These are phyloP conservation scores for Chauna torquata DNA, from an alignment of 2,113 vertebrate genomes.

Conservation along the genomic window DNA sequence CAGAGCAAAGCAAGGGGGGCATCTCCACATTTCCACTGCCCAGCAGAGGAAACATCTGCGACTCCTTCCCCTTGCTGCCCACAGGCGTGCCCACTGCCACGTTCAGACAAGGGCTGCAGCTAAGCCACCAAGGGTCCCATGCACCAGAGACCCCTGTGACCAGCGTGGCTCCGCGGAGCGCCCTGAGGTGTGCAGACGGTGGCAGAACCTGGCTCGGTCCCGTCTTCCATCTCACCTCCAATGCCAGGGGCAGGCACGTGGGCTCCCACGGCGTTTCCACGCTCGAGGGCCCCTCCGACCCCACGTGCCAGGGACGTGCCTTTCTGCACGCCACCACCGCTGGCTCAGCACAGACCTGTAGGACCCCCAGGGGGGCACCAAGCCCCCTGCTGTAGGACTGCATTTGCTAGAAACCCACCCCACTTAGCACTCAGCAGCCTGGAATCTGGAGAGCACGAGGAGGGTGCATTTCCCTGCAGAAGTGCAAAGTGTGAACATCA, in stretches of 20 bases:
- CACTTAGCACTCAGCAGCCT: too few species aligned
- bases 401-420: too few species aligned
- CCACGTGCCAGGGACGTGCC: background rate
- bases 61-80: background rate
- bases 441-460: too few species aligned
- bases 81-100: fast-evolving
- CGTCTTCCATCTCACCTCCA: background rate
- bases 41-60: fast-evolving
- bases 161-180: background rate
- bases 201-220: background rate
- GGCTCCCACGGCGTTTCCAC: background rate
- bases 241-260: background rate
- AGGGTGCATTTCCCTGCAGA: too few species aligned
- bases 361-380: too few species aligned
- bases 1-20: background rate
- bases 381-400: too few species aligned
- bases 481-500: background rate
- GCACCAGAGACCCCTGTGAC: fast-evolving
- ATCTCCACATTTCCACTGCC: fast-evolving
- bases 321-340: fast-evolving
- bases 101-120: fast-evolving
- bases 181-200: fast-evolving
- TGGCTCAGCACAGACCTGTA: background rate
- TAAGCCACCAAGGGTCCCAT: background rate
- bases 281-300: fast-evolving